These are phyloP conservation scores for Phyllotreta striolata DNA, from an alignment of 2,888 invertebrate species.

Conservation along the genomic window DNA sequence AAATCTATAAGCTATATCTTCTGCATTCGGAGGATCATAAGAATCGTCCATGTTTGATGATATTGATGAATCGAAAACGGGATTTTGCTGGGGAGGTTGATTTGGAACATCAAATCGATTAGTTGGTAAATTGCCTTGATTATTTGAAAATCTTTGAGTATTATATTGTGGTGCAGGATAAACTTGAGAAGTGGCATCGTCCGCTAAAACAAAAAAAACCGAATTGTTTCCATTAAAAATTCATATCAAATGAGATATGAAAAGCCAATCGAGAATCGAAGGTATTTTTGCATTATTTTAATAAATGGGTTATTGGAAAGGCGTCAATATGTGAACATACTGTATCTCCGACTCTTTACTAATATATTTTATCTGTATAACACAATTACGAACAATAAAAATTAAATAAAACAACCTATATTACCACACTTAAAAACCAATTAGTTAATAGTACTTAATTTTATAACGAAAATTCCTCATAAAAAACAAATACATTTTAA, in stretches of 20 bases:
- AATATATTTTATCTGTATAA: no score
- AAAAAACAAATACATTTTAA: no score
- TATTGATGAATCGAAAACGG: background rate
- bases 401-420: no score
- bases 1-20: constrained; percentile 46
- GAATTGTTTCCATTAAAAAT: background rate
- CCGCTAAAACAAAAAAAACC: constrained; percentile 2
- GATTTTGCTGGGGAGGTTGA: background rate
- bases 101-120: constrained; percentile 5
- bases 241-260: no score
- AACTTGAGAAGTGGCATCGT: background rate
- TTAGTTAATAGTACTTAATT: background rate
- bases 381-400: no score
- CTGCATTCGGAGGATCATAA: constrained; percentile 16
- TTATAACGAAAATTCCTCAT: background rate
- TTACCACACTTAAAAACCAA: no score
- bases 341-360: no score
- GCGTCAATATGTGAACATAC: no score
- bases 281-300: no score
- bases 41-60: constrained; percentile 24
- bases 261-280: no score
- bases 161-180: background rate
- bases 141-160: constrained; percentile 10
- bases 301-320: no score
- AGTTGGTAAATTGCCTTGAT: background rate